Base-by-base conservation (phyloP, 2,797 vertebrate species). In the Falco biarmicus region DNA sequence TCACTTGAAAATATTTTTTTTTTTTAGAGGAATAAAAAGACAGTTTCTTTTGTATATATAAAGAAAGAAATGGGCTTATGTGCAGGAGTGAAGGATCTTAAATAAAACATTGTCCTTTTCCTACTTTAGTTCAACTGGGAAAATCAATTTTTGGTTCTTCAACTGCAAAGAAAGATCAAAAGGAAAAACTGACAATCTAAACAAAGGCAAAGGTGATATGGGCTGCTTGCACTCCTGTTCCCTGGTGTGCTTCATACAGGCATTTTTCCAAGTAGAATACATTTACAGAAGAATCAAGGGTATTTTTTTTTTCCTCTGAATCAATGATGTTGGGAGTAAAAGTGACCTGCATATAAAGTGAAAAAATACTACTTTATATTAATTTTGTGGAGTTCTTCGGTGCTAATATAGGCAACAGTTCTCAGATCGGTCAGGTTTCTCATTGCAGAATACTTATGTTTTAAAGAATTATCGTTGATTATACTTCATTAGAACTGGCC, bases 141-240 rank as follows among this genome's bases (percentile, higher is more conserved):
- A 97, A 98, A 97, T 98, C 96, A 97, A 91, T 98, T 96, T 97
- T 94, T 91, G 87, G 84, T 97, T 97, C 95, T 97, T 96, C 66
- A 91, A 76, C 93, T 97, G 80, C 89, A 94, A 95, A 94, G 95
- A 95, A 97, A 93, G 94, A 98, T 97, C 96, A 97, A 97, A 98
- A 97, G 94, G 87, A 96, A 97, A 97, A 97, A 54, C 88, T 96
- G 96, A 91, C 94, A 94, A 84, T 97, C 95, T 97, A 90, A 96
- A 92, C 87, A 96, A 96, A 98, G 91, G 95, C 91, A 94, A 92
- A 95, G 87, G 91, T 94, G 71, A 83, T 92, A 57, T 7, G 34
- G 81, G 83, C 95, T 81, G 85, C 89, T 89, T 96, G 93, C 69
- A 51, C 91, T 90, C 69, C 65, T 16, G 34, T 95, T 97, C 96